Conservation (phyloP, 2,888 invertebrate genomes). For the Pardosa pseudoannulata region DNA sequence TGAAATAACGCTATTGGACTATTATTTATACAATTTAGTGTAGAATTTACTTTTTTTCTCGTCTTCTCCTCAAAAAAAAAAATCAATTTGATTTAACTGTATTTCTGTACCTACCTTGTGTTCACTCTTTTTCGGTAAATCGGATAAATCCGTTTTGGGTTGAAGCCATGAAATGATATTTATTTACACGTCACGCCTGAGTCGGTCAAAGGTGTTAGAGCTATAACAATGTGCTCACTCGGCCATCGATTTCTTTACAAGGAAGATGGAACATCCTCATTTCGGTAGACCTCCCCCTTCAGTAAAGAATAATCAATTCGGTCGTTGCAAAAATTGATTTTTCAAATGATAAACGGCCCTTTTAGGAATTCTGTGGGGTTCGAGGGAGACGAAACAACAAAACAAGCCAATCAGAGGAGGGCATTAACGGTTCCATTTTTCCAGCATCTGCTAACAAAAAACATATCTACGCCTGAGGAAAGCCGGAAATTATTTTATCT, state of each 20-base stretch:
- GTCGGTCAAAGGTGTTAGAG: neutral
- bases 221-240: neutral
- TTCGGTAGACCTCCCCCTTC: neutral
- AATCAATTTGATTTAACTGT: too few relatives aligned
- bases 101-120: too few relatives aligned
- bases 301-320: constrained; percentile 15
- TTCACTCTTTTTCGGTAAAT: too few relatives aligned
- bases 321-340: constrained; percentile 17
- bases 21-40: too few relatives aligned
- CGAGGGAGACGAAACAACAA: neutral
- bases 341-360: constrained; percentile 17
- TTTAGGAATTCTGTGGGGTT: neutral
- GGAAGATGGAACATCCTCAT: constrained; percentile 1
- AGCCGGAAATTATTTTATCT: neutral
- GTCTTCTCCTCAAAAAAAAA: too few relatives aligned
- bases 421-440: constrained; percentile 1
- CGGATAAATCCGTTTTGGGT: too few relatives aligned
- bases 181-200: constrained; percentile 3
- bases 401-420: constrained; percentile 2
- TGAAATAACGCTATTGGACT: too few relatives aligned
- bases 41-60: too few relatives aligned
- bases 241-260: neutral
- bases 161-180: too few relatives aligned
- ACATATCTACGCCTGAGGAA: neutral
- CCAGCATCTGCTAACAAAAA: neutral